Evolutionary conservation across 2,797 vertebrate species (phyloP), one percentile per base, ranked within the genome.

Genomic region (Echeneis naucrates): DNA sequence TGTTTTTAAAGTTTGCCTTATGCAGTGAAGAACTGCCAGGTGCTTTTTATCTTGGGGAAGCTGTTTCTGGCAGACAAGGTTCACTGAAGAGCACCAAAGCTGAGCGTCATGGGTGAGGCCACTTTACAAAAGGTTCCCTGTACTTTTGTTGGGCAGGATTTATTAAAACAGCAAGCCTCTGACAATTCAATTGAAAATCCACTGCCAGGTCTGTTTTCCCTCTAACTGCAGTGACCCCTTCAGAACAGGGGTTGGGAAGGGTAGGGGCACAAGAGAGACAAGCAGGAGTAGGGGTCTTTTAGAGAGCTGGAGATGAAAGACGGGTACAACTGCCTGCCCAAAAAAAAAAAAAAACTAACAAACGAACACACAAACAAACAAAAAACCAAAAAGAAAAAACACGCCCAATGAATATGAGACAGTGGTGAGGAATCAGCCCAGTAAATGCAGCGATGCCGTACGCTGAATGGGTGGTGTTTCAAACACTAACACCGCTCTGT

Each of bases 141-240:
- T 74, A 89, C 89, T 93, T 93, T 92, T 88, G 92, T 93, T 90
- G 90, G 80, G 69, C 70, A 82, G 84, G 86, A 87, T 93, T 93
- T 92, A 94, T 92, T 92, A 91, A 93, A 93, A 88, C 85, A 81
- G 82, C 75, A 73, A 86, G 82, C 85, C 89, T 90, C 90, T 89
- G 89, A 91, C 89, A 92, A 92, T 91, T 90, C 88, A 89, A 91
- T 90, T 86, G 90, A 85, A 92, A 92, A 92, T 83, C 73, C 81
- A 84, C 88, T 74, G 87, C 86, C 89, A 88, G 80, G 82, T 84
- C 76, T 90, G 88, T 92, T 93, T 93, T 90, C 72, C 57, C 75
- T 85, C 84, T 62, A 78, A 90, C 91, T 84, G 87, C 78, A 86
- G 80, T 83, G 83, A 90, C 81, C 84, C 85, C 82, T 88, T 88